Evolutionary conservation across 2,797 vertebrate species (phyloP), one percentile per base, ranked within the genome.

Genomic region (Pogoniulus pusillus): DNA sequence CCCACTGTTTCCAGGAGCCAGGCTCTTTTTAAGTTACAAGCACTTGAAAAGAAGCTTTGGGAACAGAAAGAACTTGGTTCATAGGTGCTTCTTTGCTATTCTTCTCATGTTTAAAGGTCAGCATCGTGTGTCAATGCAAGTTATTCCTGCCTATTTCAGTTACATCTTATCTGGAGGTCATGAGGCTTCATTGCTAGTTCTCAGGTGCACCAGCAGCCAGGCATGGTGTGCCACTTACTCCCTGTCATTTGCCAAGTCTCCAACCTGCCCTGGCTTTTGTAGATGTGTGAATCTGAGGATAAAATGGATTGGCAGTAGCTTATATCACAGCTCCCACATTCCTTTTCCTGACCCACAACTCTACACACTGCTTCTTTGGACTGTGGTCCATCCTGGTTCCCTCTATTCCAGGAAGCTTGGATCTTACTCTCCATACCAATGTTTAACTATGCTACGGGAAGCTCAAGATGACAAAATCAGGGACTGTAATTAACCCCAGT

Each of bases 31-130:
- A 81, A 90, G 63, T 82, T 64, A 34, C 17, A 86, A 39, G 7
- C 57, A 63, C 71, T 91, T 92, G 47, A 79, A 94, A 92, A 87
- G 80, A 81, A 92, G 35, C n/a, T 24, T 85, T 66, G 30, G 55
- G 39, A 92, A 88, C 47, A 53, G 59, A 85, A 87, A 66, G 15
- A 75, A 26, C 27, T 74, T 37, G 54, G 35, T 93, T 87, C 23
- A 6, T 70, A 39, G 37, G 34, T 89, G 37, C 78, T 78, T 86
- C 66, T 89, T 87, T 78, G 27, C 68, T 87, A 30, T 55, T 51
- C 24, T 69, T 87, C 66, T 53, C 32, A 53, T 1, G 2, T 10
- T 85, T 70, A 85, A 88, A 29, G 68, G 32, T 87, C 34, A 66
- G 63, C 37, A 35, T 92, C 57, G 53, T 4, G 43, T 0, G 5